Evolutionary conservation across 2,113 vertebrate species (phyloP), one percentile per base, ranked within the genome.

Genomic region (Centropus unirufus): DNA sequence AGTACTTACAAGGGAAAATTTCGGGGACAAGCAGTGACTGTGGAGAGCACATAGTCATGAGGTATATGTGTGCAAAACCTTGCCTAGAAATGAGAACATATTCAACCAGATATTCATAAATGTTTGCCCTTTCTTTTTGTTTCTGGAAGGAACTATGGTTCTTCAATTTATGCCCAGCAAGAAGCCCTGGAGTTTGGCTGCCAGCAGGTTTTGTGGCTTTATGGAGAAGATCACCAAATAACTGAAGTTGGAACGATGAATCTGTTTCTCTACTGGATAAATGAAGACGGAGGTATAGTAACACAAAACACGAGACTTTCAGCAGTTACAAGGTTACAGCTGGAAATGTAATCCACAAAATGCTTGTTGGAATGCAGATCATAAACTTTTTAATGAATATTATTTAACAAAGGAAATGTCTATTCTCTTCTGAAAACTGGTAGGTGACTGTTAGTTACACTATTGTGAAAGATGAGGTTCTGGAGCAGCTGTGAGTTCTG

Each of bases 201-300:
- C 82, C 98, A 99, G 94, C 99, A 99, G 96, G 98, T 99, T 69
- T 96, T 99, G 61, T 99, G 99, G 99, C 98, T 99, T 17, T 98
- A 99, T 7, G 99, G 99, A 46, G 98, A 98, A 5, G 98, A 99
- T 47, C 97, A 99, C 49, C 98, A 99, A 93, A 98, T 99, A 93
- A 99, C 99, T 2, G 99, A 99, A 95, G 98, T 98, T 36, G 99
- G 99, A 76, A 99, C 98, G n/a, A 99, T 99, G 99, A 99, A 99
- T 93, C 92, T 99, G 39, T 99, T 99, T 96, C 98, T 99, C 49
- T 98, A 98, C 91, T 99, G 99, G 99, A 98, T 97, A 92, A 99
- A 99, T 87, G 99, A 99, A 97, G 91, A 99, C 64, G 99, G 99
- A 98, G 99, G 99, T 99, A 97, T 46, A 44, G 92, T 66, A n/a